Base-by-base conservation (phyloP, 2,888 invertebrate species). In the Aproaerema taeniolella region DNA sequence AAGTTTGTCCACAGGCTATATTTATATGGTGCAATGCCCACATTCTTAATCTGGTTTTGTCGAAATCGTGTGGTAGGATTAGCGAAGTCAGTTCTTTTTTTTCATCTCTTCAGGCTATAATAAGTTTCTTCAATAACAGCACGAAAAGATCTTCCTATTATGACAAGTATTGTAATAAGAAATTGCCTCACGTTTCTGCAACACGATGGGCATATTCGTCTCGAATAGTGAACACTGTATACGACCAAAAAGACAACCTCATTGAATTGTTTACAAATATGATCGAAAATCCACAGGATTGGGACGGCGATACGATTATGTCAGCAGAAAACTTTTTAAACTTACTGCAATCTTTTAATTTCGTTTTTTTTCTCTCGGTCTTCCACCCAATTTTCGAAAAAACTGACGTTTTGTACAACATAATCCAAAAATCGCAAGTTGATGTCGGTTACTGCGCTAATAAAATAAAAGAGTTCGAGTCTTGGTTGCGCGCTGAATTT, bases 21-120 rank as follows among this genome's bases (percentile, higher is more conserved):
- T 53, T 43, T 30, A 40, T 49, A 6, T 51, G 53, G 37, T 51
- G 49, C 33, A 42, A 43, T 37, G 47, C 51, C 7, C 53, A 51
- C 39, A 42, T 46, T 39, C 35, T 56, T 8, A 51, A 50, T 39
- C 39, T 50, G 26, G 44, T 56, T 1, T 45, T 63, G 11, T 44
- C 46, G 13, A 52, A 57, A 42, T 50, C 51, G 7, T 43, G 56
- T n/a, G 42, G 26, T 12, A 20, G 39, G 17, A 61, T 58, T 16
- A 39, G 42, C 12, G 47, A 58, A 37, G 50, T 50, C 17, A 54
- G 52, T 26, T 30, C 52, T n/a, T 61, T 61, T 54, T 60, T 63
- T 45, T 15, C 42, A 10, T 50, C 47, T 15, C 28, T 59, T 5
- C 43, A 39, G 40, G 52, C 49, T 8, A 39, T 65, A 15, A 43